phyloP scores from a whole-genome alignment of 2,797 vertebrate species.

The Xenops minutus region DNA sequence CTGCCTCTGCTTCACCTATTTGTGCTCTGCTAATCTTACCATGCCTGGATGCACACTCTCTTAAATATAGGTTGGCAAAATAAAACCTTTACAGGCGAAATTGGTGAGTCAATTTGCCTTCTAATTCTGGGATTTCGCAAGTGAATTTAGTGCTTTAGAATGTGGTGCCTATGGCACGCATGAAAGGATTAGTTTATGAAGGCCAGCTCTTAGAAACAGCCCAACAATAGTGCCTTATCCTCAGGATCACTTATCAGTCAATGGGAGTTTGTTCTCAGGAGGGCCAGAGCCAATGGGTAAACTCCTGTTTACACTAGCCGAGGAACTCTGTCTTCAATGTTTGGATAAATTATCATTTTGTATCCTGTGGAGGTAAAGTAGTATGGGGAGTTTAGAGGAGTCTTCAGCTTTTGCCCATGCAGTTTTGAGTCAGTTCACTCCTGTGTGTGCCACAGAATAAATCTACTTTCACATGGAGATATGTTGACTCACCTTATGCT shows the following conservation, averaged over 20 bases:
- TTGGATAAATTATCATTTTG: conserved; percentile 64
- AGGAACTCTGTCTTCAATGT: conserved; percentile 39
- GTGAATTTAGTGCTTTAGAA: conserved; percentile 64
- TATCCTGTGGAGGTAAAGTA: conserved; percentile 41
- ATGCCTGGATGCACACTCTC: neutral
- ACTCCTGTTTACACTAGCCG: conserved; percentile 44
- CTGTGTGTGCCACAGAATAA: neutral
- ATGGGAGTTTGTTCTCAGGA: conserved; percentile 64
- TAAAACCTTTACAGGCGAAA: neutral
- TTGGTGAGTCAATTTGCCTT: conserved; percentile 26
- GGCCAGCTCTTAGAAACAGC: conserved; percentile 64
- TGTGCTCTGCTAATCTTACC: neutral
- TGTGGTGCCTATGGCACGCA: conserved; percentile 53
- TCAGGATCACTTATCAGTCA: conserved; percentile 62
- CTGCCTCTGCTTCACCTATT: neutral
- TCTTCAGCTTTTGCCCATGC: neutral
- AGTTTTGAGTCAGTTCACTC: neutral
- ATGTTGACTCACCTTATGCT: neutral
- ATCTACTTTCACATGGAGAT: neutral
- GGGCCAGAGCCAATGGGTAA: conserved; percentile 61
- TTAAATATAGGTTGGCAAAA: conserved; percentile 15
- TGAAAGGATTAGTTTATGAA: conserved; percentile 67
- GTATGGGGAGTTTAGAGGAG: neutral
- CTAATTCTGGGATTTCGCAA: conserved; percentile 46
- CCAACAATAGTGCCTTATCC: conserved; percentile 67